A percentile compares a stretch with the other conserved stretches of the same genome.
Conservation (phyloP, 92 coral and sea anemone species). For the Siderastrea radians region DNA sequence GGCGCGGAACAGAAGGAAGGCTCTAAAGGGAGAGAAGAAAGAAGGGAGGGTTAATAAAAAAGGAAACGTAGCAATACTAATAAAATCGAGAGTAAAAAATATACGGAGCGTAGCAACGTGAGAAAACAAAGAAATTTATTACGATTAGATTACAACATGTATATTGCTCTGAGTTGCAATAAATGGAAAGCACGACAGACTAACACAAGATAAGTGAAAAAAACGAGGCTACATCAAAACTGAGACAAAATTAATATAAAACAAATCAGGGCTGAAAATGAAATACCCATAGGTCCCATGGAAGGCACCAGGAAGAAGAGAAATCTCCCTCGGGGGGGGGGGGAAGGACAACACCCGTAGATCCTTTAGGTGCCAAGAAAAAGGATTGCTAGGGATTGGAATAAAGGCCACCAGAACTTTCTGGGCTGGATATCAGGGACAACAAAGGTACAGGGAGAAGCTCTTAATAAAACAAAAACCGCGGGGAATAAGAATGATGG, state of each 20-base stretch:
- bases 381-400: conserved; percentile 55
- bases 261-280: neutral
- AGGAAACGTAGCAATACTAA: neutral
- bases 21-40: conserved; percentile 5
- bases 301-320: conserved; percentile 28
- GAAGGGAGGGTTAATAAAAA: neutral
- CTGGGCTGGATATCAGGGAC: conserved; percentile 71
- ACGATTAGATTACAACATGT: no score
- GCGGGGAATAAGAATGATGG: conserved; percentile 32
- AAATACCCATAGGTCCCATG: conserved; percentile 10
- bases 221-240: no score
- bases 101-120: no score
- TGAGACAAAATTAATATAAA: neutral
- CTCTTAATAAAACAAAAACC: conserved; percentile 12
- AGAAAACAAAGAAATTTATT: no score
- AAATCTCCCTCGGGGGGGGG: conserved; percentile 22
- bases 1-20: conserved; percentile 49
- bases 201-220: no score
- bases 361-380: conserved; percentile 31
- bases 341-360: conserved; percentile 17
- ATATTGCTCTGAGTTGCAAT: no score
- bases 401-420: neutral
- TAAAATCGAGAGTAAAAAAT: no score
- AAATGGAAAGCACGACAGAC: no score
- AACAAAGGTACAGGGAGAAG: conserved; percentile 34